Evolutionary conservation across 2,113 vertebrate species (phyloP), one percentile per base, ranked within the genome.

Genomic region (Picathartes gymnocephalus): DNA sequence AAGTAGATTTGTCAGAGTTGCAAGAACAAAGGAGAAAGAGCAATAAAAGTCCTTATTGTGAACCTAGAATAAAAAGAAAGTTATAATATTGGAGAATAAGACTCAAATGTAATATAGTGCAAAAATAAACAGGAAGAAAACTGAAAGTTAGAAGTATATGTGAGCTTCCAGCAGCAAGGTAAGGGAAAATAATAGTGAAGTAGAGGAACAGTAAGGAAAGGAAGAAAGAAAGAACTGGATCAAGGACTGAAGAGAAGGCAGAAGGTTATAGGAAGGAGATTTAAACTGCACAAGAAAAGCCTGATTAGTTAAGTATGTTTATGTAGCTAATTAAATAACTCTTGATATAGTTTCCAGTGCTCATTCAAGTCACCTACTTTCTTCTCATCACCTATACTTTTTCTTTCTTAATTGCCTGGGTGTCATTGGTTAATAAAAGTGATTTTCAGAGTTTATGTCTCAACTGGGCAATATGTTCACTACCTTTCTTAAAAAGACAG

Each of bases 321-420:
- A 85, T 23, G 5, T 65, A 77, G 8, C 6, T 91, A 92, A 95
- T 96, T 92, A 96, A 92, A 66, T 56, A 88, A 86, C 54, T 73
- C 45, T 81, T 83, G 25, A 69, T 73, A 92, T 39, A 94, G 44
- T 74, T 89, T 92, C 30, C 19, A 86, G 54, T 30, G 25, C 21
- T 81, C 25, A 27, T 30, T 81, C 35, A 81, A 86, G 33, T 91
- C 60, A 89, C 87, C 83, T 95, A 77, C 62, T 95, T 96, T 96
- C 20, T 83, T 86, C 77, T 73, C 45, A 70, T 74, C 33, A 66
- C 16, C 25, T 42, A 31, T 19, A 25, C 81, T 86, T 92, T 27
- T 10, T 47, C 35, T 86, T 88, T 73, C 37, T 83, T 93, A 91
- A 94, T 95, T 84, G 11, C 16, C 15, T 82, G 13, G 4, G 3